Evolutionary conservation across 2,797 vertebrate species (phyloP), one percentile per base, ranked within the genome.

Genomic region (Hemitrygon akajei): DNA sequence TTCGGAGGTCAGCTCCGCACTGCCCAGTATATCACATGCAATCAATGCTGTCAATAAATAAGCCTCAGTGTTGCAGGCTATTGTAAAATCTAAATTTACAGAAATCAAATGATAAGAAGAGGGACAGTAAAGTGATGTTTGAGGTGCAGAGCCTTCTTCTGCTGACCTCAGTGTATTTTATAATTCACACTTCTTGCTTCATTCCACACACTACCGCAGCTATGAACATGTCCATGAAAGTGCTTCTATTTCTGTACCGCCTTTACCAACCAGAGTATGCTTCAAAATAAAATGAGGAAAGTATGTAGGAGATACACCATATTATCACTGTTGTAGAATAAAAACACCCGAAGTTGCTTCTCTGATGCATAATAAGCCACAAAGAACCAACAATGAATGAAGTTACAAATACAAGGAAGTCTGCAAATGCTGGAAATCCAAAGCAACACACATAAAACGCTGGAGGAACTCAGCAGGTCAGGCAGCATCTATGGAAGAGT

Each of bases 11-110:
- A 95, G 95, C 95, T 95, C 94, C 95, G 97, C 96, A 96, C 95
- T 96, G 96, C 97, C 96, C 96, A 97, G 96, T 96, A 96, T 96
- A 96, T 97, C 97, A 97, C 96, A 96, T 96, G 95, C 96, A 97
- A 97, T 97, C 97, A 96, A 97, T 97, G 97, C 96, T 96, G 96
- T 96, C 96, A 96, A 96, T 97, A 97, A 94, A 94, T 93, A 96
- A 97, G 97, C 95, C 96, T 96, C 96, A 96, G 37, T 91, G 93
- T 80, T 94, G 94, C 73, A 93, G 94, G 94, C 93, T 18, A 10
- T 25, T 1, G 18, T 37, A 82, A n/a, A 89, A 93, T 75, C 94
- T 73, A 94, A 76, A 79, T 80, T 93, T 94, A 91, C 93, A 93
- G 93, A 30, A 89, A 89, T 9, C 63, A 66, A 60, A 60, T 30